Evolutionary conservation across 2,888 invertebrate species (phyloP).

Genomic region (Octonoba sinensis): DNA sequence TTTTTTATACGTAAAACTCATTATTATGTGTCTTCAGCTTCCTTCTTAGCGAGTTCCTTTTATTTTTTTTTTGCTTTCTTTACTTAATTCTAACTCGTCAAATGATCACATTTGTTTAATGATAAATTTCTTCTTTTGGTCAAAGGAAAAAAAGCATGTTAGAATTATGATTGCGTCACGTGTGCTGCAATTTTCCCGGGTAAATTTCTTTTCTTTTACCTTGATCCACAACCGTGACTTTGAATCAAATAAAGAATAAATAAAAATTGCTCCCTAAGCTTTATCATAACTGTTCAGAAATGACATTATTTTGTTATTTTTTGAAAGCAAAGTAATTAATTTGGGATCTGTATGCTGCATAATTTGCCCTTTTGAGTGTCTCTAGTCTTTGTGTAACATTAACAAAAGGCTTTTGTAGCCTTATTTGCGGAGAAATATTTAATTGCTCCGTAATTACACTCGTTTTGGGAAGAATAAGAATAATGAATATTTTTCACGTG

Average conservation of each 20-base stretch:
- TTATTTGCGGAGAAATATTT: slow-evolving; percentile 1
- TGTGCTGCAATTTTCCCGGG: not conserved
- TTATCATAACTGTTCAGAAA: slow-evolving; percentile 6
- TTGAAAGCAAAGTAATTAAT: slow-evolving; percentile 16
- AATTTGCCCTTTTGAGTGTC: not conserved
- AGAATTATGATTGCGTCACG: slow-evolving; percentile 13
- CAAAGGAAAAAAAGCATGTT: not conserved
- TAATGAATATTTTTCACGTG: not conserved
- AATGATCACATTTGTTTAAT: too few species aligned
- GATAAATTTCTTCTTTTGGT: slow-evolving; percentile 3
- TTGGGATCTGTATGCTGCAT: slow-evolving; percentile 13
- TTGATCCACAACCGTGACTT: not conserved
- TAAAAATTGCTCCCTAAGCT: not conserved
- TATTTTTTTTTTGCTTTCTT: too few species aligned
- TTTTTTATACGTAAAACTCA: too few species aligned
- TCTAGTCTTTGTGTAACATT: not conserved
- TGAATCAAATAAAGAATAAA: not conserved
- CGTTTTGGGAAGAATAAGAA: not conserved
- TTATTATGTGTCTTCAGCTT: too few species aligned
- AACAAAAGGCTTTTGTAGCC: not conserved
- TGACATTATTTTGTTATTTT: slow-evolving; percentile 28
- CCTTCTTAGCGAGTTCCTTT: too few species aligned
- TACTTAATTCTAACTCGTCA: too few species aligned
- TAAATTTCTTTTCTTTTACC: not conserved
- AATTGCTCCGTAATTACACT: slow-evolving; percentile 17